These are phyloP conservation scores for Chauna torquata DNA, from an alignment of 2,113 vertebrate species.

Conservation along the genomic window DNA sequence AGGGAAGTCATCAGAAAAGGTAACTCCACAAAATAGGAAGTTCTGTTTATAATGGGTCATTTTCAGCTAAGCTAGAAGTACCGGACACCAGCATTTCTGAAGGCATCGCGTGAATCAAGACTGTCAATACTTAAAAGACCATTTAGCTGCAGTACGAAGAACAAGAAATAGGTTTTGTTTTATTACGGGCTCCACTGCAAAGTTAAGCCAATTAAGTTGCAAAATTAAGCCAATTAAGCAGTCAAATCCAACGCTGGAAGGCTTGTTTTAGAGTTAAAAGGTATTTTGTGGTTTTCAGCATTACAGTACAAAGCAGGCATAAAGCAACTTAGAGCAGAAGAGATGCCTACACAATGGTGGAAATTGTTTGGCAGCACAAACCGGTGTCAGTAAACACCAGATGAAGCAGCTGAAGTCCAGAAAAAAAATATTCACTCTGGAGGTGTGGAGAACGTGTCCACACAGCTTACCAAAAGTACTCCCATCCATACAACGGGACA, in stretches of 20 bases:
- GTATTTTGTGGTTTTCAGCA: constrained; percentile 15
- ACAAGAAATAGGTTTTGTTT: not conserved
- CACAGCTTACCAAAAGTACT: not conserved
- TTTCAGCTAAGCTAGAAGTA: not conserved
- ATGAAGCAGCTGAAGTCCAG: not conserved
- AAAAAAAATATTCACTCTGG: not conserved
- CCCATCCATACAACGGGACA: fast-evolving
- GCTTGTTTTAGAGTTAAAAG: not conserved
- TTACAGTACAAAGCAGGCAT: not conserved
- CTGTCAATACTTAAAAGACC: not conserved
- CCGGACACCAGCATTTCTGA: not conserved
- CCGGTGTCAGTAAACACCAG: not conserved
- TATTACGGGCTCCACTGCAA: not conserved
- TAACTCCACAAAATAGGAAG: not conserved
- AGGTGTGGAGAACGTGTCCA: not conserved
- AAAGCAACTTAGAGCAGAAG: not conserved
- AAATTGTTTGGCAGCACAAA: not conserved
- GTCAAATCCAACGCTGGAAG: not conserved
- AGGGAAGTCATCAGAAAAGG: not conserved
- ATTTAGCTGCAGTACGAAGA: not conserved
- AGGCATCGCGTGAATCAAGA: not conserved
- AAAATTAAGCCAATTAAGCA: constrained; percentile 14
- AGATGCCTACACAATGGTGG: not conserved
- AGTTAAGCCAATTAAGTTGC: not conserved
- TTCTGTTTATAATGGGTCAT: not conserved